These are phyloP conservation scores for Aphelenchoides avenae DNA, from an alignment of 1,140 invertebrate genomes.

Conservation along the genomic window DNA sequence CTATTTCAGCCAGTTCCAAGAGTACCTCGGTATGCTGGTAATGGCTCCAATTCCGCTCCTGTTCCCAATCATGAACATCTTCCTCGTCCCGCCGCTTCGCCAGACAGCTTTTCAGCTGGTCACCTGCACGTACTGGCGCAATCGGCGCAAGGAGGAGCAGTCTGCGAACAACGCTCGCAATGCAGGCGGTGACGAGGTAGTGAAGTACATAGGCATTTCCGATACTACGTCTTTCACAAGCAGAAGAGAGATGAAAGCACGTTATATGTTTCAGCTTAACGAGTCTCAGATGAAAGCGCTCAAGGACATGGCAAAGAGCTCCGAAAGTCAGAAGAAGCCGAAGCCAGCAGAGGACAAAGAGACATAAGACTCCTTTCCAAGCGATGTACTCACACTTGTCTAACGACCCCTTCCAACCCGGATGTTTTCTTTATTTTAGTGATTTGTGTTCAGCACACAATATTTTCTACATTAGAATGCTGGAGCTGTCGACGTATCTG, in stretches of 20 bases:
- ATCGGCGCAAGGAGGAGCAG: too few species aligned
- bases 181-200: too few species aligned
- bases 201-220: too few species aligned
- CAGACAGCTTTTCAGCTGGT: conserved; percentile 31
- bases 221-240: too few species aligned
- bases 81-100: conserved; percentile 27
- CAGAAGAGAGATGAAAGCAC: too few species aligned
- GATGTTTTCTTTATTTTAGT: too few species aligned
- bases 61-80: conserved; percentile 30
- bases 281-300: conserved; percentile 1
- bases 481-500: too few species aligned
- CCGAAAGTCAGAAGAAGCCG: neutral
- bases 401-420: too few species aligned
- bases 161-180: too few species aligned
- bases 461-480: too few species aligned
- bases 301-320: neutral
- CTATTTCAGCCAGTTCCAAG: conserved; percentile 32
- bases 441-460: too few species aligned
- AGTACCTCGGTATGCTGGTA: conserved; percentile 26
- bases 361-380: neutral
- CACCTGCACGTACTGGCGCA: conserved; percentile 24
- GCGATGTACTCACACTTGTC: too few species aligned
- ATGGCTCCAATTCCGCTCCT: conserved; percentile 25
- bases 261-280: conserved; percentile 10
- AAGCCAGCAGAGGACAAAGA: neutral